Evolutionary conservation across 2,797 vertebrate species (phyloP).

Genomic region (Phalanger gymnotis): DNA sequence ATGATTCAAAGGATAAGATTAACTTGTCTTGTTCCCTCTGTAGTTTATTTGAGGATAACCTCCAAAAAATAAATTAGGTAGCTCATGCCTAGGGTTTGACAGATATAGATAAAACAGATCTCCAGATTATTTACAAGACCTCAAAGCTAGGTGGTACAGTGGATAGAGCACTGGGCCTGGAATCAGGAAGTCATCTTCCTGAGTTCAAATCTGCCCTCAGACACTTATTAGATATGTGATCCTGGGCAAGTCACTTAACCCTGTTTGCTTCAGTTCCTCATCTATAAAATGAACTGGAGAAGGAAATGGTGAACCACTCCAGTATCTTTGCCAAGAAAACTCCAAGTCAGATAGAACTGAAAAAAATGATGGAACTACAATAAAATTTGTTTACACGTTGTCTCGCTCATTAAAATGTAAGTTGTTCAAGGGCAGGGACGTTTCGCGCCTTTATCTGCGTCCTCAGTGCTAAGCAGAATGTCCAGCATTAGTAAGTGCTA

Average conservation of each 20-base stretch:
- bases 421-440: no score
- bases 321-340: background rate
- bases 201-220: background rate
- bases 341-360: no score
- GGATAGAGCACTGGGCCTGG: background rate
- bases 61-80: background rate
- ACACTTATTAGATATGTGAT: background rate
- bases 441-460: no score
- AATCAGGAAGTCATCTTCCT: background rate
- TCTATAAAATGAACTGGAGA: background rate
- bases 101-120: background rate
- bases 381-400: no score
- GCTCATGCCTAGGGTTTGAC: background rate
- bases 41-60: background rate
- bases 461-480: no score
- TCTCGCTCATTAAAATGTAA: no score
- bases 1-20: background rate
- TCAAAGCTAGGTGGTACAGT: background rate
- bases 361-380: no score
- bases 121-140: background rate
- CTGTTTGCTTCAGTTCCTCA: background rate
- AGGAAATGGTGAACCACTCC: background rate
- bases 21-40: background rate
- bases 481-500: no score
- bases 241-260: background rate